Evolutionary conservation across 2,797 vertebrate species (phyloP).

Genomic region (Gambusia yucatana): DNA sequence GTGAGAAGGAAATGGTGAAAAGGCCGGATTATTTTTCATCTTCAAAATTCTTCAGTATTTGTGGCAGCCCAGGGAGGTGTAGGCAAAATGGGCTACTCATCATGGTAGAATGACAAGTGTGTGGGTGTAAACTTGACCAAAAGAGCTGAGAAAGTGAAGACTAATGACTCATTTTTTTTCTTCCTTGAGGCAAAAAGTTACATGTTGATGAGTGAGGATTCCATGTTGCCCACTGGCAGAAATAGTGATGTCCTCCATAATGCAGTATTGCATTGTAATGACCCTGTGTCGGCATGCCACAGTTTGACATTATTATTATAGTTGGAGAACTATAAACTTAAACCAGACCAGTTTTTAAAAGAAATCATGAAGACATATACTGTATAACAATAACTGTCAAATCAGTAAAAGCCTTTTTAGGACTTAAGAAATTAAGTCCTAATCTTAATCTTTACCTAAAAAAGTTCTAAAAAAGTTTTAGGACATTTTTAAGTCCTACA

Average conservation of each 20-base stretch:
- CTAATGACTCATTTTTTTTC: background rate
- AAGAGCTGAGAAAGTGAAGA: background rate
- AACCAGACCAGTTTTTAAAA: background rate
- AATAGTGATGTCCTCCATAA: background rate
- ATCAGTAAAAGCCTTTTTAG: background rate
- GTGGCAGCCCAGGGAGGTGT: background rate
- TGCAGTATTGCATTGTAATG: background rate
- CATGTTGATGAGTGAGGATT: background rate
- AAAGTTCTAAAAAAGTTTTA: too few species aligned
- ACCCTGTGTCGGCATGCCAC: background rate
- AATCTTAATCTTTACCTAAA: background rate
- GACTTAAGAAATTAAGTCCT: background rate
- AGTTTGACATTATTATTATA: background rate
- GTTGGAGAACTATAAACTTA: background rate
- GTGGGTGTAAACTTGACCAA: slow-evolving; percentile 8
- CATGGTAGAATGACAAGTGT: background rate
- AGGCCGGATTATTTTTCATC: background rate
- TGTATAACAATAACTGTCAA: background rate
- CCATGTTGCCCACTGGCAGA: background rate
- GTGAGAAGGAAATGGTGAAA: background rate
- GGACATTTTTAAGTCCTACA: too few species aligned
- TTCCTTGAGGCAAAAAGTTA: background rate
- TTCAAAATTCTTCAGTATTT: background rate
- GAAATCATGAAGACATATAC: background rate
- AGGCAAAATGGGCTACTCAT: slow-evolving; percentile 1